Evolutionary conservation across 2,797 vertebrate genomes (phyloP).

Genomic region (Acipenser transmontanus): DNA sequence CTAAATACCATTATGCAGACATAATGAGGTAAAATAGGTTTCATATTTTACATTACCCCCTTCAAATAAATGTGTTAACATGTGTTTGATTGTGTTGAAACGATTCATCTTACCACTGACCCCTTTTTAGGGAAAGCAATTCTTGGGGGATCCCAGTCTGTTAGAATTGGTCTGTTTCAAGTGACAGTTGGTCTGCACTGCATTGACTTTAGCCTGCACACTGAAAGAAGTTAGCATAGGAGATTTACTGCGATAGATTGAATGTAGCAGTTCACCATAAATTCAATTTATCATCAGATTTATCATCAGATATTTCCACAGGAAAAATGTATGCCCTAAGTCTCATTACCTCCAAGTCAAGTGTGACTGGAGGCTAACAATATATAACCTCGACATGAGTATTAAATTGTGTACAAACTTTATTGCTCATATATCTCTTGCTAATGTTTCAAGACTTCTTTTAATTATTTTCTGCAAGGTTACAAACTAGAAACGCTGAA

Average conservation of each 20-base stretch:
- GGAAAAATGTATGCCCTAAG: conserved; percentile 35
- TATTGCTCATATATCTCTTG: conserved; percentile 36
- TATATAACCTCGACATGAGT: conserved; percentile 28
- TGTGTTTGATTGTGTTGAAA: background rate
- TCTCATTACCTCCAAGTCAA: conserved; percentile 68
- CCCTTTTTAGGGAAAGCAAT: conserved; percentile 52
- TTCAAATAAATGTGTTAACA: conserved; percentile 34
- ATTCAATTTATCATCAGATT: conserved; percentile 69
- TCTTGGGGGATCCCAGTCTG: conserved; percentile 49
- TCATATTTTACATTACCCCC: background rate
- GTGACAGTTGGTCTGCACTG: conserved; percentile 50
- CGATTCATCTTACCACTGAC: conserved; percentile 48
- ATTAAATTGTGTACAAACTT: conserved; percentile 38
- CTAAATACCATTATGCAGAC: background rate
- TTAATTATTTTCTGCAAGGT: too few relatives aligned
- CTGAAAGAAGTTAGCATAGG: conserved; percentile 54
- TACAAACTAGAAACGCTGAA: conserved; percentile 8
- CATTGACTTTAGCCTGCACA: conserved; percentile 32
- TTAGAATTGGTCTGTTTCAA: conserved; percentile 68
- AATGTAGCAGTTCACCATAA: conserved; percentile 65
- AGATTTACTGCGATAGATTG: conserved; percentile 66
- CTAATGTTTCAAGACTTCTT: conserved; percentile 7
- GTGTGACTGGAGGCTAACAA: conserved; percentile 45
- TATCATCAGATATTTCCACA: conserved; percentile 57
- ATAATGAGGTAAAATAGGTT: background rate